These are phyloP conservation scores for Zosterops lateralis DNA, from an alignment of 2,113 vertebrate genomes.

Conservation along the genomic window DNA sequence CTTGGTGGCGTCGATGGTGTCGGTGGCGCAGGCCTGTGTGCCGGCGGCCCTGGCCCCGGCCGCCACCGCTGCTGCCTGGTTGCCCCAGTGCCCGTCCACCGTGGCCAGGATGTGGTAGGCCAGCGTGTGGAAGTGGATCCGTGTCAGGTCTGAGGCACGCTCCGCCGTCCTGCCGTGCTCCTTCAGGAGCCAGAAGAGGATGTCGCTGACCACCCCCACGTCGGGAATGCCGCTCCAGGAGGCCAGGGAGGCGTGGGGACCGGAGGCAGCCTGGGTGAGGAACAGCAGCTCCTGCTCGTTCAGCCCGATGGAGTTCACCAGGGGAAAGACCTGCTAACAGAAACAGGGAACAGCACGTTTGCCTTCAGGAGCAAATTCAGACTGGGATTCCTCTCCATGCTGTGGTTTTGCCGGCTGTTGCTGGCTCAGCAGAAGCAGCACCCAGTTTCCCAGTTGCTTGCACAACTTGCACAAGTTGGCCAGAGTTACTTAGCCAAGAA, in stretches of 20 bases:
- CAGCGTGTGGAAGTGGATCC: constrained; percentile 96
- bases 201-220: constrained; percentile 89
- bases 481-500: background rate
- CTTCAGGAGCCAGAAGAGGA: constrained; percentile 92
- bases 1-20: constrained; percentile 75
- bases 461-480: background rate
- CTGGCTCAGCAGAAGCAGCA: background rate
- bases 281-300: constrained; percentile 98
- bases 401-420: accelerated
- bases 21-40: constrained; percentile 87
- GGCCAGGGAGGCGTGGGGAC: constrained; percentile 81
- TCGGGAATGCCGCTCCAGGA: constrained; percentile 88
- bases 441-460: background rate
- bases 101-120: constrained; percentile 92
- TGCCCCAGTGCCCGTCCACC: constrained; percentile 90
- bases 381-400: background rate
- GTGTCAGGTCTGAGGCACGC: constrained; percentile 82
- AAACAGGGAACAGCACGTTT: constrained; percentile 42
- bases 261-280: constrained; percentile 84
- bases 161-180: constrained; percentile 74
- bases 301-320: constrained; percentile 93
- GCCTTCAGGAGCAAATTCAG: background rate
- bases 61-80: constrained; percentile 87
- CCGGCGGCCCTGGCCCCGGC: constrained; percentile 89
- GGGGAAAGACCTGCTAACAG: constrained; percentile 95